These are phyloP conservation scores for Chouioia cunea DNA, from an alignment of 2,888 invertebrate genomes.

Conservation along the genomic window DNA sequence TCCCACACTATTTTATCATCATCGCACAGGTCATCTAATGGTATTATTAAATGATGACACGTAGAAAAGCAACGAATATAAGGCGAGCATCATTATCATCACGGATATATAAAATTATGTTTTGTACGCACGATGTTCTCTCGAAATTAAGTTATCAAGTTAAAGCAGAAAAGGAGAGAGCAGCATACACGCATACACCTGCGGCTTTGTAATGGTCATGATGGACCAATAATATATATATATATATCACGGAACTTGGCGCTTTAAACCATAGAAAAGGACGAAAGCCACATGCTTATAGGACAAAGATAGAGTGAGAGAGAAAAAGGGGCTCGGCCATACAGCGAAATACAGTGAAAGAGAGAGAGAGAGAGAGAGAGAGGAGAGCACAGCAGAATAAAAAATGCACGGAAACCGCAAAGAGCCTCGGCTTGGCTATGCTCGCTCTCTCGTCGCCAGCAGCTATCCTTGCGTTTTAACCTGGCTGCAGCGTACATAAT, in stretches of 20 bases:
- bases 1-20: too few species aligned
- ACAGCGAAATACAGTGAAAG: constrained; percentile 6
- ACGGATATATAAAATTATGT: not conserved
- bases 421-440: constrained; percentile 31
- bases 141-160: constrained; percentile 18
- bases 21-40: constrained; percentile 3
- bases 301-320: not conserved
- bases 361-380: constrained; percentile 6
- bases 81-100: not conserved
- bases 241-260: not conserved
- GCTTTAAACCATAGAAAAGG: too few species aligned
- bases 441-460: not conserved
- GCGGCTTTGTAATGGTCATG: constrained; percentile 24
- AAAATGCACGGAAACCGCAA: constrained; percentile 39
- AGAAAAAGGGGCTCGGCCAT: not conserved
- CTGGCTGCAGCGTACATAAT: constrained; percentile 15
- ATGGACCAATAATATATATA: not conserved
- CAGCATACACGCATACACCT: constrained; percentile 14
- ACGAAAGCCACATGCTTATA: not conserved
- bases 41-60: constrained; percentile 43
- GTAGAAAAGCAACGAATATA: constrained; percentile 5
- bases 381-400: constrained; percentile 3
- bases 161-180: constrained; percentile 20
- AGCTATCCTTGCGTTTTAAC: constrained; percentile 11
- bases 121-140: constrained; percentile 9